Base-by-base conservation (phyloP, 2,888 invertebrate species). In the Lasioglossum morio region DNA sequence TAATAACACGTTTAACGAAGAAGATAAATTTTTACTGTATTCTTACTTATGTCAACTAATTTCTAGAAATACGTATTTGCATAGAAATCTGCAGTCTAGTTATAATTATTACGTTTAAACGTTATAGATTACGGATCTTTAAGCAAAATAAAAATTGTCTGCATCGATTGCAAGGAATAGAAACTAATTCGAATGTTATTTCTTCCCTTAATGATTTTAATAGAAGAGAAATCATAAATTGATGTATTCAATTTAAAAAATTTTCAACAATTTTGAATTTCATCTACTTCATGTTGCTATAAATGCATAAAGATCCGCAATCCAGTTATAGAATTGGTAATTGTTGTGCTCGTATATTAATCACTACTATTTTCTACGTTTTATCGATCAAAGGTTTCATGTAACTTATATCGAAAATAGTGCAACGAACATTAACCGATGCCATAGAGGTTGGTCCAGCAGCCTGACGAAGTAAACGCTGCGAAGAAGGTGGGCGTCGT, bases 401-500 rank as follows among this genome's bases (percentile, higher is more conserved):
- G 23, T 43, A 70, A 70, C 23, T 40, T 70, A 40, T 14, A 40
- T n/a, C 4, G 4, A 70, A n/a, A 81, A 82, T 37, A n/a, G 78
- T 72, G 77, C 46, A 84, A 48, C 79, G 30, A 73, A 79, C 57
- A 72, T 70, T 75, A 80, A 83, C 79, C 74, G 79, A 53, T 73
- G 79, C 74, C 43, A 53, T 81, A 57, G 85, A 53, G 23, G 87
- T 81, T 78, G 90, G 82, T 69, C 87, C 91, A 76, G 89, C 82
- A 79, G 91, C 90, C 27, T 92, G 92, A 78, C 93, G 92, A 75
- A 94, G 92, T 73, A 94, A 88, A 88, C 93, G 94, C 81, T 95
- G 94, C 37, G 96, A 96, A 48, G 97, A 97, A 4, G 97, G 97
- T n/a, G 96, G 96, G 92, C 97, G 95, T 91, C 97, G 95, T 84